These are phyloP conservation scores for Tetramorium alpestre DNA, from an alignment of 1,140 invertebrate species.

Conservation along the genomic window DNA sequence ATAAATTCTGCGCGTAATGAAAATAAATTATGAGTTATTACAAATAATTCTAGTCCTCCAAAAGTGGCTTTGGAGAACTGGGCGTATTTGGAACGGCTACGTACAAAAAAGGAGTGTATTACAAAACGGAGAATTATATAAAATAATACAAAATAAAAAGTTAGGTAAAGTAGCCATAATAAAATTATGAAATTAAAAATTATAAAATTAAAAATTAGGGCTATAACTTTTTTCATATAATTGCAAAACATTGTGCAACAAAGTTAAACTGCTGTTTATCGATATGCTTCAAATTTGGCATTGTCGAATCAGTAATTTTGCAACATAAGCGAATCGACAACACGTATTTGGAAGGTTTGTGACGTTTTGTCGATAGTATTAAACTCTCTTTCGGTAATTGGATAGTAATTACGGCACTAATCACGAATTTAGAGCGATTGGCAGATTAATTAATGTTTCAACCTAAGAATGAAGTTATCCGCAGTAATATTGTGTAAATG, in stretches of 20 bases:
- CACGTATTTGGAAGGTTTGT: background rate
- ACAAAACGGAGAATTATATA: background rate
- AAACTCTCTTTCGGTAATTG: slow-evolving; percentile 31
- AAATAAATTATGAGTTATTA: slow-evolving; percentile 36
- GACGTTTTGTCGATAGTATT: slow-evolving; percentile 41
- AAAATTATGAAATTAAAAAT: background rate
- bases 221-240: background rate
- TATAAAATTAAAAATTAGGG: background rate
- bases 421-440: slow-evolving; percentile 13
- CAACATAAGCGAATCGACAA: background rate
- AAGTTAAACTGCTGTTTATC: background rate
- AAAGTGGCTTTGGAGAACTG: background rate
- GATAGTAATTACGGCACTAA: slow-evolving; percentile 22
- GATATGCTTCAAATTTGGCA: background rate
- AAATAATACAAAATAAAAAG: background rate
- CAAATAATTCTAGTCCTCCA: slow-evolving; percentile 7
- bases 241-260: background rate
- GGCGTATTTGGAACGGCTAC: background rate
- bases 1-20: slow-evolving; percentile 18
- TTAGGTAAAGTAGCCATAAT: background rate
- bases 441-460: slow-evolving; percentile 47
- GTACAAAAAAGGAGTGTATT: background rate
- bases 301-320: background rate
- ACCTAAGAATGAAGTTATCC: slow-evolving; percentile 17
- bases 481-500: background rate